Evolutionary conservation across 1,140 invertebrate genomes (phyloP).

Genomic region (Caenorhabditis briggsae): DNA sequence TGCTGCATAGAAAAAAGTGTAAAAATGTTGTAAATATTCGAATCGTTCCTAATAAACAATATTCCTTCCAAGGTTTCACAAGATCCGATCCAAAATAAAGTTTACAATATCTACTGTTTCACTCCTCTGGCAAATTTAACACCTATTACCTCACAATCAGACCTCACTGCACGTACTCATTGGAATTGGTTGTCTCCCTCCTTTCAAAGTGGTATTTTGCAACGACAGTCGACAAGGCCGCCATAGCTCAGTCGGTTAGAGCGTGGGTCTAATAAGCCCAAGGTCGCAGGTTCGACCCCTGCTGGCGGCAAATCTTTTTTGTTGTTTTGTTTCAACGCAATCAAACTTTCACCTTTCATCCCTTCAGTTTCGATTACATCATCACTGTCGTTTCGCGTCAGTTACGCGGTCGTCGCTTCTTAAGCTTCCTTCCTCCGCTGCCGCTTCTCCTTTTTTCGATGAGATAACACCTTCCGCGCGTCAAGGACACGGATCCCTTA

Average conservation of each 20-base stretch:
- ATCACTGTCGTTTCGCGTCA: neutral
- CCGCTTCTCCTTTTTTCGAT: neutral
- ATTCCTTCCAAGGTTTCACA: too few species aligned
- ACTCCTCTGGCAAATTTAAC: neutral
- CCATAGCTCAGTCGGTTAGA: conserved; percentile 78
- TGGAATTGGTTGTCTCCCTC: too few species aligned
- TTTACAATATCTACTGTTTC: too few species aligned
- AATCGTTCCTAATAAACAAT: neutral
- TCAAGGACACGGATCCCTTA: conserved; percentile 33
- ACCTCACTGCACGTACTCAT: too few species aligned
- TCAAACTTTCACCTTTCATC: neutral
- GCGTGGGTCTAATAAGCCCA: conserved; percentile 78
- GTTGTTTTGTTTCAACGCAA: neutral
- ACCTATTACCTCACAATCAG: too few species aligned
- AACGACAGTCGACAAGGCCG: conserved; percentile 57
- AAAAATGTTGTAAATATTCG: neutral
- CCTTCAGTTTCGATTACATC: conserved; percentile 32
- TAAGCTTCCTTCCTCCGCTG: neutral
- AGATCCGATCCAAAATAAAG: too few species aligned
- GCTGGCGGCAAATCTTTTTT: conserved; percentile 71
- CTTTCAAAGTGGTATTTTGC: too few species aligned
- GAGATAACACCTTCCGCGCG: conserved; percentile 52
- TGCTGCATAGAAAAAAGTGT: neutral
- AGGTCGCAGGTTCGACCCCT: conserved; percentile 78
- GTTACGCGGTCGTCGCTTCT: neutral